Evolutionary conservation across 2,888 invertebrate species (phyloP), one percentile per base, ranked within the genome.

Genomic region (Rotaria magnacalcarata): DNA sequence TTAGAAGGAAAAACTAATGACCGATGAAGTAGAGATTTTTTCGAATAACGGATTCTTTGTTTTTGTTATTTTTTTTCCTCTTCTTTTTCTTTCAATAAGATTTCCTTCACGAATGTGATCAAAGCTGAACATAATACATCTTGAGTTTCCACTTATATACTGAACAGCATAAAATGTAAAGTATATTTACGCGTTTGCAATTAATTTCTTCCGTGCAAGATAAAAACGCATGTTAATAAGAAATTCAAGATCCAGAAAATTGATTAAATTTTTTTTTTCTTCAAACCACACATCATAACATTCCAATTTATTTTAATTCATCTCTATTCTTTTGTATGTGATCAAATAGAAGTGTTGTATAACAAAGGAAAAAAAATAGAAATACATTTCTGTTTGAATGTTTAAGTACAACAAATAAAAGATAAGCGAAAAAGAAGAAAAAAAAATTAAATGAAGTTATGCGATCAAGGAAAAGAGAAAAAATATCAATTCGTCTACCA

Each of bases 331-430:
- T 52, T 67, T 67, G 34, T 11, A 50, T 67, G 67, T 67, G 67
- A 7, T 27, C 67, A 34, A 67, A 34, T 67, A 67, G 27, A 11
- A 67, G 34, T 41, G 67, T 41, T 67, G 67, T 67, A 67, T 27
- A 41, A 34, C 67, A 41, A 67, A 67, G 8, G 34, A 19, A n/a
- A n/a, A 27, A 27, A 60, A 27, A 67, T 67, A 67, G 67, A 67
- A 67, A 67, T 34, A 67, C 34, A 34, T 67, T 16, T 19, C 34
- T 67, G 67, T 34, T 41, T 67, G 67, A 67, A 67, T 67, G 67
- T 67, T 67, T 34, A 67, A 67, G 67, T 41, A 67, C 67, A 67
- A 34, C 67, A 67, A 67, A 67, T 67, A 67, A 67, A 67, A 67
- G 67, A 67, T 67, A 34, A 34, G 19, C 27, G 67, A 34, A 34